Percentiles rank a stretch among this genome's conserved stretches.
Evolutionary conservation across 37 sponge, comb jelly and placozoan species (phyloP).

Genomic region (Ianthella basta): DNA sequence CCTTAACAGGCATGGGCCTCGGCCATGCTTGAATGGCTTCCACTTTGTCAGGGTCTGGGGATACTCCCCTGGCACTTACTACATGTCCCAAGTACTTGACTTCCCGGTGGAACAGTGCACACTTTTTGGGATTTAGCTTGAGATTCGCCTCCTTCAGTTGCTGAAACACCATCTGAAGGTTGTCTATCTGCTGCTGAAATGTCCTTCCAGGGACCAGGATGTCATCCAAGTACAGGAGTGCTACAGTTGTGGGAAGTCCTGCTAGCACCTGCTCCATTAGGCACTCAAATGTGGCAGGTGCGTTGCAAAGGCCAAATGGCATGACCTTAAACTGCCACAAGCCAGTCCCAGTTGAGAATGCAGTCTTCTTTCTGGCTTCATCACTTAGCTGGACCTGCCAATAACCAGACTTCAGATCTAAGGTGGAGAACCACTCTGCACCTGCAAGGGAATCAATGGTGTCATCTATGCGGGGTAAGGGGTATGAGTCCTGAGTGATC

Average conservation of each 20-base stretch:
- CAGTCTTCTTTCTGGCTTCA: not conserved
- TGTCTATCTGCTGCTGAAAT: not conserved
- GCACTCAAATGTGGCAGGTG: too few species aligned
- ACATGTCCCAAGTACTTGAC: constrained; percentile 26
- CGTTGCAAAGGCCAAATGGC: not conserved
- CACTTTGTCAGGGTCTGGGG: constrained; percentile 15
- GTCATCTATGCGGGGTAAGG: too few species aligned
- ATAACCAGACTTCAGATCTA: not conserved
- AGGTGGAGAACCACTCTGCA: not conserved
- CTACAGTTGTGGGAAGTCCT: not conserved
- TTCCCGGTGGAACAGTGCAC: not conserved
- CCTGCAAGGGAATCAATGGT: not conserved
- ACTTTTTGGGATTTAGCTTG: constrained; percentile 18
- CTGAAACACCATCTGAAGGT: not conserved
- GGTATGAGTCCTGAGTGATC: too few species aligned
- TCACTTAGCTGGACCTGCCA: constrained; percentile 9
- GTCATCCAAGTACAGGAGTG: not conserved
- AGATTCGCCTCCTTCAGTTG: not conserved
- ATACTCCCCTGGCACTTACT: too few species aligned
- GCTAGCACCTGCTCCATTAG: not conserved
- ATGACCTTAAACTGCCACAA: not conserved
- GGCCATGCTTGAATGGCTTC: not conserved
- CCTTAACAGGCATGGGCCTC: not conserved
- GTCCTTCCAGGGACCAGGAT: not conserved
- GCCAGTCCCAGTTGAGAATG: not conserved